These are phyloP conservation scores for Heteropelma amictum DNA, from an alignment of 2,888 invertebrate species.

Conservation along the genomic window DNA sequence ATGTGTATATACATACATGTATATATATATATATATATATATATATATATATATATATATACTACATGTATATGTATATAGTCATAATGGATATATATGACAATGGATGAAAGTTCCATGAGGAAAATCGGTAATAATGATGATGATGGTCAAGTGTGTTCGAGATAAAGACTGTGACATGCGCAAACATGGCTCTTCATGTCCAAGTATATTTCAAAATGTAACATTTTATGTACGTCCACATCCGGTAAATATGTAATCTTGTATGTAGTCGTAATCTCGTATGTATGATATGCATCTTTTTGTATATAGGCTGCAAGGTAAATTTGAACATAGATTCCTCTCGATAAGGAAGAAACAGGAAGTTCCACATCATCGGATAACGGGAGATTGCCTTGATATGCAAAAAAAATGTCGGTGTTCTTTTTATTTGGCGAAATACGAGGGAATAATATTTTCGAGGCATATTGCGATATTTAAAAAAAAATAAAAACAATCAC, in stretches of 20 bases:
- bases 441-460: too few relatives aligned
- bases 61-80: not conserved
- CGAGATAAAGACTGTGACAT: not conserved
- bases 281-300: not conserved
- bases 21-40: not conserved
- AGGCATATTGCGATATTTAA: too few relatives aligned
- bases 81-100: slow-evolving; percentile 17
- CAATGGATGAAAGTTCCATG: slow-evolving; percentile 5
- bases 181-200: not conserved
- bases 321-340: too few relatives aligned
- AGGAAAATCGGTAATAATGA: slow-evolving; percentile 1
- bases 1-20: not conserved
- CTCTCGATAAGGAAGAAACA: too few relatives aligned
- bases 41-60: not conserved
- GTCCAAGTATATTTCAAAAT: not conserved
- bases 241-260: too few relatives aligned
- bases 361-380: too few relatives aligned
- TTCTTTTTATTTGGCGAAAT: too few relatives aligned
- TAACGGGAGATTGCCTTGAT: too few relatives aligned
- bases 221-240: too few relatives aligned
- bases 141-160: not conserved
- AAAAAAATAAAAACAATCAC: too few relatives aligned
- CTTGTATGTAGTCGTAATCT: not conserved
- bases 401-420: too few relatives aligned
- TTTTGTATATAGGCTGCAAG: not conserved